These are phyloP conservation scores for Tenthredo distinguenda DNA, from an alignment of 2,888 invertebrate genomes.

Conservation along the genomic window DNA sequence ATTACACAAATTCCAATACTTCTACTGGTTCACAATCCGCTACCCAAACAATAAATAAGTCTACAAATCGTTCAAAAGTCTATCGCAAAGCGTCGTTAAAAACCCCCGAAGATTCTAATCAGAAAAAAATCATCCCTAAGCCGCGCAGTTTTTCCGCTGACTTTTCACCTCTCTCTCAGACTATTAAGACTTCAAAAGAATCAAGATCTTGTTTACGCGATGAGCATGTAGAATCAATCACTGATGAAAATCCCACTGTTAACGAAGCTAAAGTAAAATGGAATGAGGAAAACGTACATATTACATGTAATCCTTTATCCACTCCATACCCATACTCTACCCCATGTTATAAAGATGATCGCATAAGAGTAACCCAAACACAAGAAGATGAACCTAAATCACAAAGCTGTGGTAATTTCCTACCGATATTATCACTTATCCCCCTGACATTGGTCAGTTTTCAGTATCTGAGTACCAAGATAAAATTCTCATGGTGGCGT, in stretches of 20 bases:
- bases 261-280: constrained; percentile 61
- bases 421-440: constrained; percentile 73
- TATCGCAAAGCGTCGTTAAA: constrained; percentile 74
- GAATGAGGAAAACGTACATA: constrained; percentile 67
- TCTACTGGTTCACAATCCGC: not conserved
- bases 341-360: constrained; percentile 61
- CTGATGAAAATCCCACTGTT: not conserved
- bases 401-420: constrained; percentile 72
- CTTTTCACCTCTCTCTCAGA: not conserved
- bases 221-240: not conserved
- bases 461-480: constrained; percentile 78
- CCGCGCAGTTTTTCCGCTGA: constrained; percentile 10
- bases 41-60: constrained; percentile 68
- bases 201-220: not conserved
- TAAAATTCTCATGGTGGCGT: constrained; percentile 84
- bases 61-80: constrained; percentile 70
- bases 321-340: constrained; percentile 73
- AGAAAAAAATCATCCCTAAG: not conserved
- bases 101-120: constrained; percentile 50
- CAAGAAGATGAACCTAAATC: constrained; percentile 68
- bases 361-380: constrained; percentile 51
- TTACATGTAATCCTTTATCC: constrained; percentile 72
- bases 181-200: not conserved
- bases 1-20: constrained; percentile 9
- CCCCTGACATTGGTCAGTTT: constrained; percentile 74